Evolutionary conservation across 2,113 vertebrate genomes (phyloP).

Genomic region (Urocynchramus pylzowi): DNA sequence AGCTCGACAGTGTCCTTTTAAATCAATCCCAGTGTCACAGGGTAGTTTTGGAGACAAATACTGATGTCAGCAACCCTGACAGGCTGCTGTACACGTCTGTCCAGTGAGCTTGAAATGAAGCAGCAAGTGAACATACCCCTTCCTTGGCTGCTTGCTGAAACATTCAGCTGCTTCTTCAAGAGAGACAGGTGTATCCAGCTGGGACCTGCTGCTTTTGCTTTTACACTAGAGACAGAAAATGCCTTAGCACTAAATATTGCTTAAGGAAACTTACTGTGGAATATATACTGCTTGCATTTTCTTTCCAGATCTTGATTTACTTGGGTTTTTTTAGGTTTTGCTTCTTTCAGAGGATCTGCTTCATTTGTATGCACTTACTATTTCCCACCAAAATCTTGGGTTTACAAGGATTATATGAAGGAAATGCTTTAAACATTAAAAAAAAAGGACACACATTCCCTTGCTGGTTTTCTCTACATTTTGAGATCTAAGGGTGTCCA

Average conservation of each 20-base stretch:
- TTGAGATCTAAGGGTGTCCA: background rate
- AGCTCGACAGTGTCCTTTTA: background rate
- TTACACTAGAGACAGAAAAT: background rate
- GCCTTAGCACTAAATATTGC: background rate
- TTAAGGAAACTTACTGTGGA: background rate
- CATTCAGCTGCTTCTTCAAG: fast-evolving
- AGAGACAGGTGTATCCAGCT: background rate
- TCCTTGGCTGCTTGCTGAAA: background rate
- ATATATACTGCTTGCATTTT: background rate
- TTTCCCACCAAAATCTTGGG: background rate
- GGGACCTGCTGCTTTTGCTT: background rate
- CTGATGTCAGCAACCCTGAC: background rate
- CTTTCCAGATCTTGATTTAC: background rate
- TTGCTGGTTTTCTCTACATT: background rate
- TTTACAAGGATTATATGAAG: background rate
- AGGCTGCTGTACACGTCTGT: background rate
- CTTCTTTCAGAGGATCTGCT: background rate
- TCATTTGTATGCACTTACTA: background rate
- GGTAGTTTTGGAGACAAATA: background rate
- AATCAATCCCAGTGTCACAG: background rate
- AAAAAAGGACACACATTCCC: background rate
- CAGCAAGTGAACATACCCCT: fast-evolving
- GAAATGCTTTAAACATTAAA: background rate
- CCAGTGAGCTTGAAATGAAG: background rate
- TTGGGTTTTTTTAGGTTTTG: fast-evolving